Evolutionary conservation across 2,113 vertebrate species (phyloP).

Genomic region (Tragelaphus strepsiceros): DNA sequence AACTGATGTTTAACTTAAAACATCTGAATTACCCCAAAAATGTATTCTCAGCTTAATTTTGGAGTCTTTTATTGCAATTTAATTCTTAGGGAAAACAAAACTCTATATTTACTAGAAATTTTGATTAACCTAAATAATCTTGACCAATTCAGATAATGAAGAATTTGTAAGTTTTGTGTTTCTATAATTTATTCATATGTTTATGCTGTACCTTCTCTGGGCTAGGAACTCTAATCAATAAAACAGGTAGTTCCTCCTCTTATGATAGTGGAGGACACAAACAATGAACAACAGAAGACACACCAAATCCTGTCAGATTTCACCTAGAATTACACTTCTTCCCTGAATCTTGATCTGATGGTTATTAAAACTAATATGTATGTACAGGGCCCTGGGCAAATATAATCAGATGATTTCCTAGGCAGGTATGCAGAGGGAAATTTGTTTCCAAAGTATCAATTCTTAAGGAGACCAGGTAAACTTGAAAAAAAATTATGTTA

Average conservation of each 20-base stretch:
- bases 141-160: not conserved
- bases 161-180: not conserved
- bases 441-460: not conserved
- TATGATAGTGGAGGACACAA: not conserved
- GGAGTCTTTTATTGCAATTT: not conserved
- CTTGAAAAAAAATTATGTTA: not conserved
- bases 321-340: not conserved
- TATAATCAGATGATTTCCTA: not conserved
- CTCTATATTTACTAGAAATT: not conserved
- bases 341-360: not conserved
- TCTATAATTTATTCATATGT: not conserved
- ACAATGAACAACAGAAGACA: not conserved
- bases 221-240: not conserved
- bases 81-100: not conserved
- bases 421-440: not conserved
- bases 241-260: not conserved
- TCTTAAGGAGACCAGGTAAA: not conserved
- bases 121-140: not conserved
- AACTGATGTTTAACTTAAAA: not conserved
- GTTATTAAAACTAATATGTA: not conserved
- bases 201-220: not conserved
- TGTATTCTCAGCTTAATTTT: not conserved
- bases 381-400: not conserved
- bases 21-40: not conserved
- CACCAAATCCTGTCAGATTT: not conserved